A percentile compares a stretch with the other conserved stretches of the same genome.
Conservation (phyloP, 2,113 vertebrate genomes). For the Enhydra lutris region DNA sequence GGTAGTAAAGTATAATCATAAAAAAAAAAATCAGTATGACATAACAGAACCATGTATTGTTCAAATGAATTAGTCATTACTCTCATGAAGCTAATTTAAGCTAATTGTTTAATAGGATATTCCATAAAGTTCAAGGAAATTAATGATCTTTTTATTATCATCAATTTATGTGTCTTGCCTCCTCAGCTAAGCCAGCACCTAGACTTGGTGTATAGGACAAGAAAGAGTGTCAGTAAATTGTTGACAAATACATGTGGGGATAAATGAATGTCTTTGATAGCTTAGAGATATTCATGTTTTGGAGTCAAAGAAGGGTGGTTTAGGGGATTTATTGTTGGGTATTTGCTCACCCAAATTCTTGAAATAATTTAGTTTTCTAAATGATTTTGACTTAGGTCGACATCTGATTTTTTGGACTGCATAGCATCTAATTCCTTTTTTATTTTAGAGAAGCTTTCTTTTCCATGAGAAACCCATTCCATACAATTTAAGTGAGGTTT, state of each 20-base stretch:
- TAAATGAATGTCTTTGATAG: neutral
- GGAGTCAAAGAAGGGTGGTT: neutral
- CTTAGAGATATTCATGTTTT: neutral
- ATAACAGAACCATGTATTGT: neutral
- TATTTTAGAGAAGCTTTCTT: neutral
- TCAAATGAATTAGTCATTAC: neutral
- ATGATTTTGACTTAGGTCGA: neutral
- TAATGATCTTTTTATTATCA: neutral
- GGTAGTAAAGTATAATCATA: neutral
- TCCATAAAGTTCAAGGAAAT: neutral
- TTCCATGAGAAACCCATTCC: neutral
- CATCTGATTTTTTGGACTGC: neutral
- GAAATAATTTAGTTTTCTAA: neutral
- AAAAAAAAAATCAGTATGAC: neutral
- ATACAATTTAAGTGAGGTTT: neutral
- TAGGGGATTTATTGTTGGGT: neutral
- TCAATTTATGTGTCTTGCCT: neutral
- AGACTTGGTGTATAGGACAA: neutral
- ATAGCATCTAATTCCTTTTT: neutral
- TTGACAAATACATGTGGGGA: neutral
- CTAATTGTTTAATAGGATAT: neutral
- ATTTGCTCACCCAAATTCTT: neutral
- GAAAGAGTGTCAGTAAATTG: neutral
- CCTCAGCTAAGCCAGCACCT: neutral
- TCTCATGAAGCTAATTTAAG: neutral